Evolutionary conservation across 1,140 invertebrate genomes (phyloP).

Genomic region (Leptopilina boulardi): DNA sequence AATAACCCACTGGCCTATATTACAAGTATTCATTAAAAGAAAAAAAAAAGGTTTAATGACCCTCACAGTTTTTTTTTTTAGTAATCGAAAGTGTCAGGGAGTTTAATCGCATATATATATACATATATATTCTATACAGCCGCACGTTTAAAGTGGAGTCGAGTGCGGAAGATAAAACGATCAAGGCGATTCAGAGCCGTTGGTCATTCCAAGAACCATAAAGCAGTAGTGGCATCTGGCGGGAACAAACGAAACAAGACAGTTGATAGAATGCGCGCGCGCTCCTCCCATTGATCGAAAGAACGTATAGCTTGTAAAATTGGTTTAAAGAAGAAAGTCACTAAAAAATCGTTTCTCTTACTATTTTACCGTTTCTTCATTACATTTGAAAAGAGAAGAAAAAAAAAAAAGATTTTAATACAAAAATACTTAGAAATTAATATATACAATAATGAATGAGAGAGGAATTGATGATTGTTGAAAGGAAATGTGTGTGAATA

Average conservation of each 20-base stretch:
- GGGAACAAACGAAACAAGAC: constrained; percentile 66
- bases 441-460: too few species aligned
- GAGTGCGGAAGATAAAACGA: constrained; percentile 66
- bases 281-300: constrained; percentile 73
- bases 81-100: background rate
- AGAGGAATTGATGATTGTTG: too few species aligned
- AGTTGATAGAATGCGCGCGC: constrained; percentile 66
- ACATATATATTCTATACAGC: constrained; percentile 45
- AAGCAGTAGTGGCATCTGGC: constrained; percentile 71
- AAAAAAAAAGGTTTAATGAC: constrained; percentile 24
- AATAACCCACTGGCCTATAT: constrained; percentile 1
- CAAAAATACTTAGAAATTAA: too few species aligned
- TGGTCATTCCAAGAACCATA: constrained; percentile 67
- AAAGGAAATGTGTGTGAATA: background rate
- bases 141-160: constrained; percentile 59
- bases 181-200: constrained; percentile 59
- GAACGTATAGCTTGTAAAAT: constrained; percentile 62
- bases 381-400: background rate
- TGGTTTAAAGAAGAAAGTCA: constrained; percentile 48
- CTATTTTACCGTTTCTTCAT: background rate
- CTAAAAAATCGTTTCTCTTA: constrained; percentile 38
- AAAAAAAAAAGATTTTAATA: too few species aligned
- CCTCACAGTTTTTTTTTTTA: background rate
- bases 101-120: constrained; percentile 49
- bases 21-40: background rate